Evolutionary conservation across 2,113 vertebrate genomes (phyloP), one percentile per base, ranked within the genome.

Genomic region (Tyrannus savana): DNA sequence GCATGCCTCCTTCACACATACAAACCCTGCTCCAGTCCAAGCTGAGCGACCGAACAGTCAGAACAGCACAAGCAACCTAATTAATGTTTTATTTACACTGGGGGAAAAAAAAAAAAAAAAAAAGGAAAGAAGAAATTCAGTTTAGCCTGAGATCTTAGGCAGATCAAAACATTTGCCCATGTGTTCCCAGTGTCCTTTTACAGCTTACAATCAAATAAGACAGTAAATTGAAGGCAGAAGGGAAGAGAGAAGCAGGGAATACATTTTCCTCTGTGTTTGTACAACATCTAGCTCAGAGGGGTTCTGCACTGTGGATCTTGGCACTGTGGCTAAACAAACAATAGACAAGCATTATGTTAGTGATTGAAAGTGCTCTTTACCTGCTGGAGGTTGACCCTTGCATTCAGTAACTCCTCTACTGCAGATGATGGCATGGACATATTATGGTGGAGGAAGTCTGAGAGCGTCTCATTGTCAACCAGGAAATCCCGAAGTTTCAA

Each of bases 401-500:
- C 98, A 28, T 98, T 97, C 68, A 98, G 88, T 66, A 99, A 97
- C 66, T 98, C 97, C 49, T 98, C 93, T 56, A 99, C 96, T 7
- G 87, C 39, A 28, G 97, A 60, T 33, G 96, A 92, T 12, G 99
- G 93, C 82, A 99, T 76, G 30, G 98, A 98, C 19, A 98, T 90
- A 60, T 99, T 99, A 15, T 85, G 94, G 69, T 55, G 80, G 59
- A 99, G 98, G 90, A 99, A 99, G 50, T 88, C 94, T 41, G 99
- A 98, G 90, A 99, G 97, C 0, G 98, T 99, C 97, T 99, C 99
- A 10, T 99, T 98, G 94, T 99, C 98, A 84, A 95, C 91, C 86
- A 99, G 98, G 96, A 99, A 99, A 97, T 99, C 98, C 92, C 97
- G 98, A 95, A 99, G 95, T 95, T 98, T 99, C 96, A 99, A 97